Conservation (phyloP, 2,113 vertebrate species). For the Vanacampus margaritifer region DNA sequence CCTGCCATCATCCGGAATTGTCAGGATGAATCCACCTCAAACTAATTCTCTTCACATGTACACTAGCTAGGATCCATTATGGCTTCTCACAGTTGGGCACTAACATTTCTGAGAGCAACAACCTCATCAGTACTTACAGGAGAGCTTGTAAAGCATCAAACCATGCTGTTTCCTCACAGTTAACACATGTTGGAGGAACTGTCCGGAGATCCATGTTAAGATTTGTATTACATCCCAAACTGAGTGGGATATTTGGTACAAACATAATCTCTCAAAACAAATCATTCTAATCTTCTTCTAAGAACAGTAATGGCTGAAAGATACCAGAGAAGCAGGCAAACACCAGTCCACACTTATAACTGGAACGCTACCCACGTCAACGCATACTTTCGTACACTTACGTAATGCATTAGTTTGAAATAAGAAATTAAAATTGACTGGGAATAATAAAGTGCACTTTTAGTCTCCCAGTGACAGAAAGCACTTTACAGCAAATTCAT, state of each 20-base stretch:
- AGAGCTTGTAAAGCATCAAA: too few relatives aligned
- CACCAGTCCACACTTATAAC: background rate
- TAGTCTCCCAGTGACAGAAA: background rate
- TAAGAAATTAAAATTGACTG: background rate
- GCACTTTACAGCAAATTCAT: constrained; percentile 1
- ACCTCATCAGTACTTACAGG: too few relatives aligned
- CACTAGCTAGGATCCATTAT: background rate
- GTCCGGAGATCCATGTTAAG: background rate
- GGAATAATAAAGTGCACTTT: background rate
- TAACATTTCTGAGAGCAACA: too few relatives aligned
- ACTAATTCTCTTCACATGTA: background rate
- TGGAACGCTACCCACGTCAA: background rate
- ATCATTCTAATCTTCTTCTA: too few relatives aligned
- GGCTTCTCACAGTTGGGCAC: background rate
- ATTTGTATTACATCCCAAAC: background rate
- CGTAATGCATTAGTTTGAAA: background rate
- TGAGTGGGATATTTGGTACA: background rate
- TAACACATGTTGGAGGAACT: too few relatives aligned
- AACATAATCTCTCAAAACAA: too few relatives aligned
- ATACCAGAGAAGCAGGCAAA: background rate
- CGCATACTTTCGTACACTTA: background rate
- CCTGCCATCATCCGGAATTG: too few relatives aligned
- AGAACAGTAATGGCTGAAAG: too few relatives aligned
- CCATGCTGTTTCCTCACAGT: too few relatives aligned
- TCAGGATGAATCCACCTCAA: too few relatives aligned